Conservation (phyloP, 2,113 vertebrate species). For the Sinocyclocheilus maitianheensis region DNA sequence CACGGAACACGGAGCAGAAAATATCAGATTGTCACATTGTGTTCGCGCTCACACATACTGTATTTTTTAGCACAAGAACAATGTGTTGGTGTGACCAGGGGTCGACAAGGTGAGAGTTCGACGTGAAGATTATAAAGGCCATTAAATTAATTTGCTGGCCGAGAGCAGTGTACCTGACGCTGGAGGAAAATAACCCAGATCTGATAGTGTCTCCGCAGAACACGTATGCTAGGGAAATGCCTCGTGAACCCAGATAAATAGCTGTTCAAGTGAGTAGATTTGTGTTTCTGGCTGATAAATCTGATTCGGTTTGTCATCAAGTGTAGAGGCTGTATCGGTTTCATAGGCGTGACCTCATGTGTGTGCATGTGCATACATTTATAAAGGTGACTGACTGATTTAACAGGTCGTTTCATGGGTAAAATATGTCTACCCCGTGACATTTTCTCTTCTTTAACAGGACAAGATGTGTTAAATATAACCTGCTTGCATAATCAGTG, state of each 20-base stretch:
- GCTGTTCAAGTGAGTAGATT: not conserved
- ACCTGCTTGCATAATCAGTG: not conserved
- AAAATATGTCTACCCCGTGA: not conserved
- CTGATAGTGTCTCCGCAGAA: not conserved
- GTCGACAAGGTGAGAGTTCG: not conserved
- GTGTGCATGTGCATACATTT: not conserved
- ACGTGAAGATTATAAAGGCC: slow-evolving; percentile 18
- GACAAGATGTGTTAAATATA: not conserved
- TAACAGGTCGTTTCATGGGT: not conserved
- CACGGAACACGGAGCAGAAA: slow-evolving; percentile 31
- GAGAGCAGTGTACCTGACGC: not conserved
- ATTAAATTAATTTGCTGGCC: slow-evolving; percentile 28
- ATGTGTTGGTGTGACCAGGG: not conserved
- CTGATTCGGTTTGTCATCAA: not conserved
- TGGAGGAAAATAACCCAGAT: not conserved
- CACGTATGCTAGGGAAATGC: not conserved
- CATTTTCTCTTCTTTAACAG: not conserved
- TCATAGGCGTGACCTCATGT: not conserved
- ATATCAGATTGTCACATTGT: slow-evolving; percentile 20
- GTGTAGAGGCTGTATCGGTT: not conserved
- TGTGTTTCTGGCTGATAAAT: not conserved
- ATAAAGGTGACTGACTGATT: not conserved
- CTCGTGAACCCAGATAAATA: not conserved
- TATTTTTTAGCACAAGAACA: not conserved
- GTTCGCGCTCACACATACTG: not conserved